Percentiles rank a stretch among this genome's conserved stretches.
phyloP scores from a whole-genome alignment of 35 echinoderm and acorn worm genomes.

The Eucidaris tribuloides region DNA sequence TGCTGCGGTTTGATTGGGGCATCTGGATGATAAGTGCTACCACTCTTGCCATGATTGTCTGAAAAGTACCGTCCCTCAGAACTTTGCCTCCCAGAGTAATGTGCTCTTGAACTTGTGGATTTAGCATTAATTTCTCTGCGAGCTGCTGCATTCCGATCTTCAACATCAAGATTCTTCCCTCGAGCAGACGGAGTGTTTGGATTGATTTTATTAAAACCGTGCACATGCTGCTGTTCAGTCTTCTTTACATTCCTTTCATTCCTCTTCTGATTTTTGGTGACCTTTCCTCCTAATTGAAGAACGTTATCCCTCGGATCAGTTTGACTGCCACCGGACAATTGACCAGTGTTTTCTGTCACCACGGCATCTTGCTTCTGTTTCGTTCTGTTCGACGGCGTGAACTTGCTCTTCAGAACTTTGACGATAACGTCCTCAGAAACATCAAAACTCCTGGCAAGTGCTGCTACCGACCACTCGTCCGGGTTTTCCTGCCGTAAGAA shows the following conservation, averaged over 20 bases:
- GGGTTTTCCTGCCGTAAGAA: constrained; percentile 83
- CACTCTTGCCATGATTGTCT: too few relatives aligned
- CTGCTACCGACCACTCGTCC: constrained; percentile 69
- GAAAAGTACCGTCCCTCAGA: too few relatives aligned
- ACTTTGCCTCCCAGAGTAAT: too few relatives aligned
- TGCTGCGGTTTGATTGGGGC: too few relatives aligned
- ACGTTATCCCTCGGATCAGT: too few relatives aligned
- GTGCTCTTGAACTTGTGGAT: too few relatives aligned
- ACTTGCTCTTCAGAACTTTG: constrained; percentile 89
- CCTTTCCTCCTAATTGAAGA: too few relatives aligned
- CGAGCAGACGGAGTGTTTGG: neutral
- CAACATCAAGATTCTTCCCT: neutral
- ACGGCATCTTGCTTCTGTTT: constrained; percentile 41
- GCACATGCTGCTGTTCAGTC: neutral
- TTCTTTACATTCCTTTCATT: neutral
- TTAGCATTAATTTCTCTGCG: too few relatives aligned
- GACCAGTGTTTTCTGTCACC: constrained; percentile 41
- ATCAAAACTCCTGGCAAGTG: constrained; percentile 73
- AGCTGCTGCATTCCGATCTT: too few relatives aligned
- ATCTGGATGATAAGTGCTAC: too few relatives aligned
- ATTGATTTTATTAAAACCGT: neutral
- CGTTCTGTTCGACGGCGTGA: constrained; percentile 38
- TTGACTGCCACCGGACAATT: neutral
- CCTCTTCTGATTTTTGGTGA: neutral
- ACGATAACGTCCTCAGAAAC: constrained; percentile 56